phyloP scores from a whole-genome alignment of 2,797 vertebrate genomes.

The Chelmon rostratus region DNA sequence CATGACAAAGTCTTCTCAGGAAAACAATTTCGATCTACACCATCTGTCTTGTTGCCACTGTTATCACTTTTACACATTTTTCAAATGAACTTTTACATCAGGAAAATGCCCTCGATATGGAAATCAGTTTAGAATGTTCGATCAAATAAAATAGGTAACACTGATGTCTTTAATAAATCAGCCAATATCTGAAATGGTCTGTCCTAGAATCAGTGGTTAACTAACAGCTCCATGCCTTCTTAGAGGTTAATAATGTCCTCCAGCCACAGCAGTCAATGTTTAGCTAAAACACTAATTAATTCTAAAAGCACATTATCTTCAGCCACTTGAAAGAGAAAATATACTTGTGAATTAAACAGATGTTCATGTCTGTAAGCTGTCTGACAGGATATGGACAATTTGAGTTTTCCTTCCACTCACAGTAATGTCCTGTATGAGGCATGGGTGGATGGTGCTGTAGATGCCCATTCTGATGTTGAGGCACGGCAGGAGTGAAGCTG shows the following conservation, averaged over 20 bases:
- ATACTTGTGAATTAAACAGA: conserved; percentile 7
- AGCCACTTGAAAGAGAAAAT: neutral
- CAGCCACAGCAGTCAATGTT: neutral
- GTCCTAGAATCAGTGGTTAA: neutral
- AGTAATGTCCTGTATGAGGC: conserved; percentile 96
- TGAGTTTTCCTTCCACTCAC: conserved; percentile 82
- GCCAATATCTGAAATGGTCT: neutral
- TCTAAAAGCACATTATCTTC: conserved; percentile 5
- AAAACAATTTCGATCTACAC: neutral
- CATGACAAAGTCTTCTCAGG: neutral
- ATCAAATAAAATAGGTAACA: neutral
- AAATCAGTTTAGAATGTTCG: neutral
- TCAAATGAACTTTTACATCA: conserved; percentile 12
- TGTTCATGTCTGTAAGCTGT: neutral
- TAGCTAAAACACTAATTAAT: conserved; percentile 15
- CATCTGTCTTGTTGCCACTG: neutral
- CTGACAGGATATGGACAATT: neutral
- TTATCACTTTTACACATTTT: conserved; percentile 11
- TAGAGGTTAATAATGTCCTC: conserved; percentile 27
- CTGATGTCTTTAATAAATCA: conserved; percentile 9
- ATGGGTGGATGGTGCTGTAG: conserved; percentile 97
- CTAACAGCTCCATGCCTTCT: neutral
- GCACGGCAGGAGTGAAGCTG: conserved; percentile 91
- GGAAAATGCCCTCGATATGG: neutral
- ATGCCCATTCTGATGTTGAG: conserved; percentile 96